phyloP scores from a whole-genome alignment of 53 echinoderm and acorn worm genomes.

The Antedon mediterranea region DNA sequence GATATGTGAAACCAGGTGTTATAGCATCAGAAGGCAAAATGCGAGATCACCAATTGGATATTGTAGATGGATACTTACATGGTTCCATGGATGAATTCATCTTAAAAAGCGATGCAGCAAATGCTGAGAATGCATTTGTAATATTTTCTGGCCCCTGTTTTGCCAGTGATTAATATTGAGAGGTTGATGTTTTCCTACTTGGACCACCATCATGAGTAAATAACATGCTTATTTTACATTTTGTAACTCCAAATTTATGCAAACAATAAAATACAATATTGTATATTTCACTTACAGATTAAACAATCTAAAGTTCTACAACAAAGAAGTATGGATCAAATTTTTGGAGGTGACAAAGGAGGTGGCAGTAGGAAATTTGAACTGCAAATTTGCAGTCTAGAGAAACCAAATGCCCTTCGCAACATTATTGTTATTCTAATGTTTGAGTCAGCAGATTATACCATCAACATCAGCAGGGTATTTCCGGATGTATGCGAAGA shows the following conservation, averaged over 20 bases:
- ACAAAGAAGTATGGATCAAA: neutral
- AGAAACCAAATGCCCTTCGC: neutral
- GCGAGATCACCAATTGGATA: neutral
- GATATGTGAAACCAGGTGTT: neutral
- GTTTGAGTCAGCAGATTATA: neutral
- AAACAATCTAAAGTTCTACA: neutral
- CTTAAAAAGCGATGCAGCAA: neutral
- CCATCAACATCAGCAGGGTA: neutral
- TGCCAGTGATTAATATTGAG: neutral
- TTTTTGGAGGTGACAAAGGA: neutral
- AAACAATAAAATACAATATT: no score
- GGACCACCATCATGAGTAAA: neutral
- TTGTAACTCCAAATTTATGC: no score
- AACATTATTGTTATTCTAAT: neutral
- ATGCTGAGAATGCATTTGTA: neutral
- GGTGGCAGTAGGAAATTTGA: neutral
- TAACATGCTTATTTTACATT: neutral
- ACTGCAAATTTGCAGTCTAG: neutral
- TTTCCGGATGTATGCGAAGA: neutral
- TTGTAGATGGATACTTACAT: neutral
- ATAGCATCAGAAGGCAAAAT: neutral
- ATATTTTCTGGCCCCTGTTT: neutral
- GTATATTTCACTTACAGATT: no score
- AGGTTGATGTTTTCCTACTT: neutral
- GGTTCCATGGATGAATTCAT: neutral